Evolutionary conservation across 2,888 invertebrate genomes (phyloP).

Genomic region (Kuschelorhynchus macadamiae): DNA sequence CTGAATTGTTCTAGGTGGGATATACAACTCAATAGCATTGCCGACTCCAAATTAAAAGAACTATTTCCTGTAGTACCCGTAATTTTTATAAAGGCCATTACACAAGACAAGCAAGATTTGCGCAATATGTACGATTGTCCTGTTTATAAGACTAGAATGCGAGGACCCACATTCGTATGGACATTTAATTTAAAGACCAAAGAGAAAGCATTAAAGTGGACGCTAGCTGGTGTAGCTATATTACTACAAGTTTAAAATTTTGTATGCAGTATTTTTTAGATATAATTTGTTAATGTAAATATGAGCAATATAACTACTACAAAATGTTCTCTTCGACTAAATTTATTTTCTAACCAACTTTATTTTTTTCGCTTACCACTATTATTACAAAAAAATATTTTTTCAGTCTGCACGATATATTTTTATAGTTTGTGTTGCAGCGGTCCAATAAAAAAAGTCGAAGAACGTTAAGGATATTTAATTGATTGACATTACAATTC

Average conservation of each 20-base stretch:
- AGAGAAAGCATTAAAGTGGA: slow-evolving; percentile 92
- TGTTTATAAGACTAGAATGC: slow-evolving; percentile 89
- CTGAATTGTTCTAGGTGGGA: slow-evolving; percentile 81
- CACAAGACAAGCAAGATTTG: slow-evolving; percentile 90
- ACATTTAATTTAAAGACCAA: slow-evolving; percentile 93
- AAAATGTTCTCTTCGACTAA: too few species aligned
- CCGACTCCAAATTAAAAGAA: slow-evolving; percentile 90
- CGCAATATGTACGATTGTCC: slow-evolving; percentile 93
- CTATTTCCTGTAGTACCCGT: slow-evolving; percentile 93
- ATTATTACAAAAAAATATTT: too few species aligned
- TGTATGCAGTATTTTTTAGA: too few species aligned
- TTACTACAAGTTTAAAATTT: slow-evolving; percentile 88
- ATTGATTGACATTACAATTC: too few species aligned
- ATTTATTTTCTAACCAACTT: too few species aligned
- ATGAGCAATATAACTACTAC: too few species aligned
- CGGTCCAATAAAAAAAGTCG: too few species aligned
- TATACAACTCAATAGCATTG: slow-evolving; percentile 80
- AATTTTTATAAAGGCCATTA: slow-evolving; percentile 87
- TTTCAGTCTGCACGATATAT: too few species aligned
- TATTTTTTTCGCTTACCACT: too few species aligned
- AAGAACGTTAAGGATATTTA: too few species aligned
- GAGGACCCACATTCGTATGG: slow-evolving; percentile 96
- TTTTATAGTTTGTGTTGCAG: too few species aligned
- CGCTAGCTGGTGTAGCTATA: slow-evolving; percentile 92
- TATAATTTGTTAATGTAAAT: too few species aligned